A percentile compares a stretch with the other conserved stretches of the same genome.
phyloP scores from a whole-genome alignment of 64 coral and sea anemone genomes.

The Actinia equina region DNA sequence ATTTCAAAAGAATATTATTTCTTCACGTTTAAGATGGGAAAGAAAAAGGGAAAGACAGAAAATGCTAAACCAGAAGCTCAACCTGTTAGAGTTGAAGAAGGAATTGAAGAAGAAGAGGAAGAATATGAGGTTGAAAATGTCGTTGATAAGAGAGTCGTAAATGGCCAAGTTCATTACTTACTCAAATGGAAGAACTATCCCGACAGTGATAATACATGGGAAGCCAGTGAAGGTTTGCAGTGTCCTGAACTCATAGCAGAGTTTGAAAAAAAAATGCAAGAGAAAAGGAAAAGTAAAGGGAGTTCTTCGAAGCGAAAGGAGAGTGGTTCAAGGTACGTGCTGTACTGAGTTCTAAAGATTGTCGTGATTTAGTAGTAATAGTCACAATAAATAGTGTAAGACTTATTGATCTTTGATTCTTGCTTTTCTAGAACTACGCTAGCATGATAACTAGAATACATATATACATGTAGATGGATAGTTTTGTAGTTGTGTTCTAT shows the following conservation, averaged over 20 bases:
- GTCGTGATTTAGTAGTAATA: not conserved
- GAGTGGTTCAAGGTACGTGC: not conserved
- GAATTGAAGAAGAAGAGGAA: slow-evolving; percentile 31
- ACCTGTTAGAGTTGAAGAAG: slow-evolving; percentile 30
- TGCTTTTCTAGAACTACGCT: too few relatives aligned
- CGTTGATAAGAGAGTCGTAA: slow-evolving; percentile 63
- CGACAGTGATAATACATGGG: slow-evolving; percentile 74
- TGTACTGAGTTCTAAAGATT: not conserved
- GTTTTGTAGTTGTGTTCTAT: too few relatives aligned
- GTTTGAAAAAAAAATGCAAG: slow-evolving; percentile 42
- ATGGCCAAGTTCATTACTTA: slow-evolving; percentile 73
- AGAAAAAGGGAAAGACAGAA: not conserved
- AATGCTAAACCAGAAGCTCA: slow-evolving; percentile 30
- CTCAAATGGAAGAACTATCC: slow-evolving; percentile 86
- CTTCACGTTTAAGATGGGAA: not conserved
- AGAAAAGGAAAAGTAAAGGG: slow-evolving; percentile 25
- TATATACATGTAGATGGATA: too few relatives aligned
- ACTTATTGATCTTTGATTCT: too few relatives aligned
- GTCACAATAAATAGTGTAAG: too few relatives aligned
- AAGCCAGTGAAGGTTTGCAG: slow-evolving; percentile 60
- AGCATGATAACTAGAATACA: too few relatives aligned
- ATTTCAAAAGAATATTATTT: not conserved
- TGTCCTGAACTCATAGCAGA: slow-evolving; percentile 75
- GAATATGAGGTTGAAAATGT: slow-evolving; percentile 90
- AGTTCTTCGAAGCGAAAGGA: slow-evolving; percentile 11